A percentile compares a stretch with the other conserved stretches of the same genome.
Conservation (phyloP, 2,888 invertebrate species). For the Nephrocerus scutellatus region DNA sequence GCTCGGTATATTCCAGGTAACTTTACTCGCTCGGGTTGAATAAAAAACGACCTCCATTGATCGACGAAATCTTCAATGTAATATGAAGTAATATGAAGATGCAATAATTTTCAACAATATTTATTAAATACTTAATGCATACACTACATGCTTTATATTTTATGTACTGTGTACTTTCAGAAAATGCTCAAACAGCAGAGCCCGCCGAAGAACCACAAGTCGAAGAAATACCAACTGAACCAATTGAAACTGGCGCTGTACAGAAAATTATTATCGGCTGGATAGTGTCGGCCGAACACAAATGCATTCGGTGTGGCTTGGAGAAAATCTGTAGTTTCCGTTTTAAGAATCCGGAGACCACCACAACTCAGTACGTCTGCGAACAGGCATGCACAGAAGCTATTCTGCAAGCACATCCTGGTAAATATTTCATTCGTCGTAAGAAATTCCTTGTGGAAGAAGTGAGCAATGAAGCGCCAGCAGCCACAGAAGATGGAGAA, state of each 20-base stretch:
- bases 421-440: conserved; percentile 53
- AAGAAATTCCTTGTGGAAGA: conserved; percentile 52
- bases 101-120: too few species aligned
- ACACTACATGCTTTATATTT: too few species aligned
- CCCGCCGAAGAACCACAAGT: conserved; percentile 37
- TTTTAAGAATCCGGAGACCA: conserved; percentile 46
- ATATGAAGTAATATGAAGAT: too few species aligned
- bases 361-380: conserved; percentile 52
- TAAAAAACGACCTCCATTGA: too few species aligned
- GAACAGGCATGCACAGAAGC: conserved; percentile 50
- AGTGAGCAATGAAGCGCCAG: conserved; percentile 24
- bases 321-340: conserved; percentile 41
- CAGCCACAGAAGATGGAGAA: conserved; percentile 6
- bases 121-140: too few species aligned
- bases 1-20: too few species aligned
- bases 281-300: conserved; percentile 34
- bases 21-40: too few species aligned
- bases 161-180: too few species aligned
- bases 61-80: too few species aligned
- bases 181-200: conserved; percentile 44
- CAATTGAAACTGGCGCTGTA: conserved; percentile 34
- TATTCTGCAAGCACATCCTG: conserved; percentile 52
- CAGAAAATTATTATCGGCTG: conserved; percentile 42
- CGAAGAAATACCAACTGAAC: conserved; percentile 46
- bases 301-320: conserved; percentile 36